phyloP scores from a whole-genome alignment of 2,888 invertebrate species.

The Chrysodeixis includens region DNA sequence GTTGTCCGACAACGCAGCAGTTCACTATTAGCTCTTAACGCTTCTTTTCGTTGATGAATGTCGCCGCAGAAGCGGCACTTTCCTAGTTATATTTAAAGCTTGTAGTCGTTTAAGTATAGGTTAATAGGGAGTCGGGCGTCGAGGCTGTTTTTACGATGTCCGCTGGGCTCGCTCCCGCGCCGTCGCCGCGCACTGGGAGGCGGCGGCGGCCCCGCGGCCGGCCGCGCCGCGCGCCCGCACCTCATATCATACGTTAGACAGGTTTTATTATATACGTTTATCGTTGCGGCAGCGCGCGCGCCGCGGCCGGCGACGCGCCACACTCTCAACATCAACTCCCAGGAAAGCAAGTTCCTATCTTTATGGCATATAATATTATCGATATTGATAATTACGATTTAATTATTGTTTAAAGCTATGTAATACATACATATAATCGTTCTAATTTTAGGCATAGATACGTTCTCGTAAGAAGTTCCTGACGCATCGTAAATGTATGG shows the following conservation, averaged over 20 bases:
- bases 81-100: conserved; percentile 89
- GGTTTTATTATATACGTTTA: conserved; percentile 88
- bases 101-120: conserved; percentile 87
- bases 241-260: conserved; percentile 89
- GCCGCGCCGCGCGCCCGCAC: conserved; percentile 79
- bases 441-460: conserved; percentile 90
- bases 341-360: conserved; percentile 90
- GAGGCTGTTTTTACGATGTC: conserved; percentile 66
- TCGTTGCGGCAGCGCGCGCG: conserved; percentile 82
- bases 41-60: conserved; percentile 88
- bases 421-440: conserved; percentile 90
- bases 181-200: conserved; percentile 88
- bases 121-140: conserved; percentile 80
- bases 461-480: conserved; percentile 90
- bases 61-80: conserved; percentile 82
- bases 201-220: conserved; percentile 83
- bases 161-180: conserved; percentile 69
- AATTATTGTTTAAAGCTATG: conserved; percentile 90
- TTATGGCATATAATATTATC: conserved; percentile 90
- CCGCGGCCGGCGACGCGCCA: conserved; percentile 84
- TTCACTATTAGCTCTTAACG: conserved; percentile 89
- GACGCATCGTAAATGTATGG: conserved; percentile 89
- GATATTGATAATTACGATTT: conserved; percentile 90
- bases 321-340: conserved; percentile 87
- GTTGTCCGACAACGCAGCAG: conserved; percentile 89